phyloP scores from a whole-genome alignment of 1,140 invertebrate genomes.

The Atopsyche davidsoni region DNA sequence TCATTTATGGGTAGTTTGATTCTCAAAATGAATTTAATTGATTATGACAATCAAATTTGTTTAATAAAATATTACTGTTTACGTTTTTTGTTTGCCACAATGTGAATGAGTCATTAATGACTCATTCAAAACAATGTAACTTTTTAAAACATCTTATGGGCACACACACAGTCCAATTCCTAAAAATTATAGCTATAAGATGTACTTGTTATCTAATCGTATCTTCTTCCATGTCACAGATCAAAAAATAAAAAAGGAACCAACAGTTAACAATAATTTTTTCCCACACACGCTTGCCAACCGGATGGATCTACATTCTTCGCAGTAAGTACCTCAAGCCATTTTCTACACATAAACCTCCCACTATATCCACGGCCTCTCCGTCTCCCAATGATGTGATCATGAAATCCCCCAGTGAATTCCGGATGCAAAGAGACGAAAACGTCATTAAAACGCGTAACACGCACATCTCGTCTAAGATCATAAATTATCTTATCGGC shows the following conservation, averaged over 20 bases:
- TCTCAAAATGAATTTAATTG: too few species aligned
- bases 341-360: constrained; percentile 28
- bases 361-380: constrained; percentile 38
- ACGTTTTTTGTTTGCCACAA: too few species aligned
- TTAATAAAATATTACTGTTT: too few species aligned
- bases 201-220: background rate
- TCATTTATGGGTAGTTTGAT: too few species aligned
- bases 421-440: constrained; percentile 35
- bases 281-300: constrained; percentile 21
- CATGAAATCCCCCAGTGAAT: constrained; percentile 48
- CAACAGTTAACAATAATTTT: constrained; percentile 24
- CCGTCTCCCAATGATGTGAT: constrained; percentile 52
- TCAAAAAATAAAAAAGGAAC: constrained; percentile 6
- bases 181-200: background rate
- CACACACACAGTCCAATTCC: too few species aligned
- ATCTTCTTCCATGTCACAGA: constrained; percentile 13
- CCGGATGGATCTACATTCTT: constrained; percentile 14
- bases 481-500: constrained; percentile 33
- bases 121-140: too few species aligned
- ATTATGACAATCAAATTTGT: too few species aligned
- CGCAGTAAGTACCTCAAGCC: constrained; percentile 43
- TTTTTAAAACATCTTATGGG: too few species aligned
- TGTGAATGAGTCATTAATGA: too few species aligned
- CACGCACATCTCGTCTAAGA: constrained; percentile 42
- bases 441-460: constrained; percentile 40